Conservation (phyloP, 2,113 vertebrate genomes). For the Himantopus leucocephalus region DNA sequence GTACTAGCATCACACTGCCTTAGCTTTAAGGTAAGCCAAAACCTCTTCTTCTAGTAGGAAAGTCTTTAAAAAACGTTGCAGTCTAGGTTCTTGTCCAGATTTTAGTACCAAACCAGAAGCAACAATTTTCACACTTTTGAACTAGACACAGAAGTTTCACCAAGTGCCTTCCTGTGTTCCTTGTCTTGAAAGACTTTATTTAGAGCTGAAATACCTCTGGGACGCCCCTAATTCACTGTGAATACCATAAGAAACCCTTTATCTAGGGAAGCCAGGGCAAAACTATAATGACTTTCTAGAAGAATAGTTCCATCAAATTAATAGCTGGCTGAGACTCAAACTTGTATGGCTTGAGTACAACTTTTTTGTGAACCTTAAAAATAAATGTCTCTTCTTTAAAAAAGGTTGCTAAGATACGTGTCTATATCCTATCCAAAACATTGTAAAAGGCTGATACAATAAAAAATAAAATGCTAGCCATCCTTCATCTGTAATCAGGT, state of each 20-base stretch:
- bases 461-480: accelerated
- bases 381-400: neutral
- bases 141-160: neutral
- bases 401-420: neutral
- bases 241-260: neutral
- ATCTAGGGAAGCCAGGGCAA: neutral
- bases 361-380: neutral
- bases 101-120: neutral
- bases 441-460: neutral
- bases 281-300: neutral
- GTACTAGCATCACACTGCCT: neutral
- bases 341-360: neutral
- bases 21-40: neutral
- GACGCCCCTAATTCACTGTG: neutral
- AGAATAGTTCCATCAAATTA: neutral
- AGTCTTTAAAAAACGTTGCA: neutral
- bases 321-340: neutral
- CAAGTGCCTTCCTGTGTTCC: neutral
- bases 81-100: neutral
- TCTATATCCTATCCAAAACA: neutral
- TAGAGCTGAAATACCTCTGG: neutral
- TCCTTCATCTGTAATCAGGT: neutral
- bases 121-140: neutral
- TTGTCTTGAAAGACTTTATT: neutral
- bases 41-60: neutral